These are phyloP conservation scores for Mystacides longicornis DNA, from an alignment of 2,888 invertebrate genomes.

Conservation along the genomic window DNA sequence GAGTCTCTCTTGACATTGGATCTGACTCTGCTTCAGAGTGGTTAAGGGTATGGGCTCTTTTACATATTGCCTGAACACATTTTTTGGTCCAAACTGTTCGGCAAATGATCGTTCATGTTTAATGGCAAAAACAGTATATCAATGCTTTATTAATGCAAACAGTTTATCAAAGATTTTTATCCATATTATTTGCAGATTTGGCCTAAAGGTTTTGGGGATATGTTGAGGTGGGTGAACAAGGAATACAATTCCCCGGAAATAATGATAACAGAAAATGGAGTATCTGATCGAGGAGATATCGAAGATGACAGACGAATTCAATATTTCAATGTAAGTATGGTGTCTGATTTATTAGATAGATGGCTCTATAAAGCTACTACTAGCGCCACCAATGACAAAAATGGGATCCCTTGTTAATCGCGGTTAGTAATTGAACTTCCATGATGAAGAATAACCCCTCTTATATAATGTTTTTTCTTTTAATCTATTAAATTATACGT, in stretches of 20 bases:
- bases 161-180: not conserved
- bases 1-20: conserved; percentile 42
- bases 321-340: conserved; percentile 46
- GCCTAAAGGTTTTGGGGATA: conserved; percentile 53
- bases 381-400: too few relatives aligned
- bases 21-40: conserved; percentile 45
- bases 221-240: conserved; percentile 52
- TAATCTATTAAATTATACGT: too few relatives aligned
- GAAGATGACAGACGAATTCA: conserved; percentile 46
- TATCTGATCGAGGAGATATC: conserved; percentile 44
- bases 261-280: conserved; percentile 55
- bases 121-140: not conserved
- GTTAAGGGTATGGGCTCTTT: conserved; percentile 36
- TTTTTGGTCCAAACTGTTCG: not conserved
- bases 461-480: too few relatives aligned
- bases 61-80: not conserved
- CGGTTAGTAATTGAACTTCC: too few relatives aligned
- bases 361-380: too few relatives aligned
- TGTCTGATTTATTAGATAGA: too few relatives aligned
- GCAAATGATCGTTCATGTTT: not conserved
- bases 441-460: too few relatives aligned
- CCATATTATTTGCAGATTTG: conserved; percentile 38
- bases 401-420: too few relatives aligned
- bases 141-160: not conserved
- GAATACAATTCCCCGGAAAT: conserved; percentile 51